phyloP scores from a whole-genome alignment of 2,797 vertebrate species.

The Oreortyx pictus region DNA sequence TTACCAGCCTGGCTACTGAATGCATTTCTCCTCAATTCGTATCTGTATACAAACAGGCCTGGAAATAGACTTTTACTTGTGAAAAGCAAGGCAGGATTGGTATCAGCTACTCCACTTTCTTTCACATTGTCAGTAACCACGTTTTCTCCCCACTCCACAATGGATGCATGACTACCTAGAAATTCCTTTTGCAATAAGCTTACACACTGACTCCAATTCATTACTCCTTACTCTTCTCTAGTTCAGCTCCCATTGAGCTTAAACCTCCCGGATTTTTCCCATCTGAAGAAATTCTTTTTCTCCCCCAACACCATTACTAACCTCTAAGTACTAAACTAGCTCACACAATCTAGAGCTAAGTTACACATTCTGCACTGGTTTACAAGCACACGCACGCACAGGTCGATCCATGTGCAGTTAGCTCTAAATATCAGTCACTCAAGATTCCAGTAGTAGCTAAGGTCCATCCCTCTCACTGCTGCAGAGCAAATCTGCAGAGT shows the following conservation, averaged over 20 bases:
- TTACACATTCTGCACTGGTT: not conserved
- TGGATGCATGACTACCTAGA: not conserved
- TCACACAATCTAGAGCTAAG: not conserved
- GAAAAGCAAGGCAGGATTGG: not conserved
- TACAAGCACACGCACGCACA: not conserved
- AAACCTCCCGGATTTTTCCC: not conserved
- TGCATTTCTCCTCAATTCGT: not conserved
- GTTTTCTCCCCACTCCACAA: not conserved
- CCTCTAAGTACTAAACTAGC: not conserved
- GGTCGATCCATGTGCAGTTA: not conserved
- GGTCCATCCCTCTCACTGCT: not conserved
- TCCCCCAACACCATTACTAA: not conserved
- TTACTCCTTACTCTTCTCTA: not conserved
- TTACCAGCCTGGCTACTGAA: not conserved
- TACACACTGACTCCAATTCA: not conserved
- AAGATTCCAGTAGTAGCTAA: not conserved
- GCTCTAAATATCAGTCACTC: not conserved
- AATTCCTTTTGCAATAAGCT: not conserved
- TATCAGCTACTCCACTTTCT: not conserved
- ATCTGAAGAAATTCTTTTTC: accelerated
- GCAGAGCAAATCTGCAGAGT: not conserved
- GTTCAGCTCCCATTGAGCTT: not conserved
- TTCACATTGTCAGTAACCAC: not conserved
- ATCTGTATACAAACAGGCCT: not conserved
- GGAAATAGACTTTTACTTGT: not conserved